These are phyloP conservation scores for Cephus sareptanus DNA, from an alignment of 2,888 invertebrate genomes.

Conservation along the genomic window DNA sequence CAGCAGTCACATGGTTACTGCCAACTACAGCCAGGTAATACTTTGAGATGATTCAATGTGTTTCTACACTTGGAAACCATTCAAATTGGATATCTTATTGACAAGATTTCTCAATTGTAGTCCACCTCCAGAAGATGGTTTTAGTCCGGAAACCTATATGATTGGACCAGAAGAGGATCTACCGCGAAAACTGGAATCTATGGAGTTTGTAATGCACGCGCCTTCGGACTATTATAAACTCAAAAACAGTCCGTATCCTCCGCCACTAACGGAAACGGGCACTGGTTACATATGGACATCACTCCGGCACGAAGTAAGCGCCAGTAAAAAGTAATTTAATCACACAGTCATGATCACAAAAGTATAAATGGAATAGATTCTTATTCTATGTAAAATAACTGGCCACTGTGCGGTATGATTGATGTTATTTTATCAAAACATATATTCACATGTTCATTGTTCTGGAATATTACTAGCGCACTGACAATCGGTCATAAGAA, in stretches of 20 bases:
- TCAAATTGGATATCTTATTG: not conserved
- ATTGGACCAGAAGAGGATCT: constrained; percentile 93
- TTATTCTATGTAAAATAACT: too few relatives aligned
- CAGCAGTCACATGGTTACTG: constrained; percentile 90
- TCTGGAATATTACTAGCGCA: too few relatives aligned
- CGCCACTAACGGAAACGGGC: constrained; percentile 62
- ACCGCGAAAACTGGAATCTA: constrained; percentile 84
- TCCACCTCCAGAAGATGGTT: constrained; percentile 80
- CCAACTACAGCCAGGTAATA: constrained; percentile 78
- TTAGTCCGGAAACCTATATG: constrained; percentile 90
- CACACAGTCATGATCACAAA: too few relatives aligned
- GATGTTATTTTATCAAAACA: too few relatives aligned
- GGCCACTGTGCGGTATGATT: too few relatives aligned
- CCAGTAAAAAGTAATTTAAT: constrained; percentile 38
- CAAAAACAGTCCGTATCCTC: constrained; percentile 81
- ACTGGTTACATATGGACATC: constrained; percentile 61
- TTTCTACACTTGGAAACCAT: not conserved
- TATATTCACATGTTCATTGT: too few relatives aligned
- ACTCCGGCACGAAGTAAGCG: constrained; percentile 52
- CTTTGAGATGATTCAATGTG: not conserved
- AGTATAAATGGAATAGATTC: too few relatives aligned
- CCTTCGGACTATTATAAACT: constrained; percentile 91
- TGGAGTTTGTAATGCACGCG: constrained; percentile 94
- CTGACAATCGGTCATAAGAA: too few relatives aligned
- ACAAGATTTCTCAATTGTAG: constrained; percentile 56